Conservation (phyloP, 2,888 invertebrate genomes). For the Drosophila birchii region DNA sequence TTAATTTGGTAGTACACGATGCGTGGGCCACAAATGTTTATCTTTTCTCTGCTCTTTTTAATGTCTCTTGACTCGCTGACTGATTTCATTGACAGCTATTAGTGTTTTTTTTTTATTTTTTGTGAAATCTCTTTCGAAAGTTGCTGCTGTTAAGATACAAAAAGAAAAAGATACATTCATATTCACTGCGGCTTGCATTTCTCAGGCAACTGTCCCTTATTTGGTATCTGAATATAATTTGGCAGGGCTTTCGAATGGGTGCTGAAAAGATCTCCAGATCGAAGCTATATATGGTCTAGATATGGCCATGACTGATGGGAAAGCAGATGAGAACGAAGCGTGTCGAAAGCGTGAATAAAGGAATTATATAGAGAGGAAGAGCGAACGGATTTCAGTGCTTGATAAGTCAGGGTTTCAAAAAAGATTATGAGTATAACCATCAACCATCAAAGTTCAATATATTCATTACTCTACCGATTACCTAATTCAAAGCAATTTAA, state of each 20-base stretch:
- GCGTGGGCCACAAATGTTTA: constrained; percentile 48
- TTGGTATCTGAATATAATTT: constrained; percentile 21
- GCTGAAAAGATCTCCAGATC: constrained; percentile 31
- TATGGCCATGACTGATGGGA: constrained; percentile 29
- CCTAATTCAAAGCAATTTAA: neutral
- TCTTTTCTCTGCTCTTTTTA: constrained; percentile 10
- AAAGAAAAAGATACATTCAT: constrained; percentile 14
- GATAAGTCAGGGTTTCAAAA: neutral
- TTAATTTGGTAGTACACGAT: constrained; percentile 56
- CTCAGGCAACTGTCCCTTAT: constrained; percentile 20
- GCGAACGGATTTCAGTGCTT: neutral
- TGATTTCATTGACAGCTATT: constrained; percentile 42
- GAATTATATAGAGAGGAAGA: constrained; percentile 5
- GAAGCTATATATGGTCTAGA: constrained; percentile 16
- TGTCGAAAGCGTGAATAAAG: constrained; percentile 34
- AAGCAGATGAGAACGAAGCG: constrained; percentile 21
- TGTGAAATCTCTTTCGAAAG: constrained; percentile 41
- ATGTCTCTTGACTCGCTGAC: constrained; percentile 21
- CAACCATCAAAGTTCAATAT: neutral
- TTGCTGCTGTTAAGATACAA: constrained; percentile 2
- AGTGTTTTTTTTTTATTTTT: constrained; percentile 8
- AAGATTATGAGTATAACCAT: neutral
- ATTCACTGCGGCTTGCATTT: constrained; percentile 14
- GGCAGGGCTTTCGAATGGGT: constrained; percentile 19
- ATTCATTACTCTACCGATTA: neutral